Evolutionary conservation across 2,797 vertebrate genomes (phyloP).

Genomic region (Perodicticus potto): DNA sequence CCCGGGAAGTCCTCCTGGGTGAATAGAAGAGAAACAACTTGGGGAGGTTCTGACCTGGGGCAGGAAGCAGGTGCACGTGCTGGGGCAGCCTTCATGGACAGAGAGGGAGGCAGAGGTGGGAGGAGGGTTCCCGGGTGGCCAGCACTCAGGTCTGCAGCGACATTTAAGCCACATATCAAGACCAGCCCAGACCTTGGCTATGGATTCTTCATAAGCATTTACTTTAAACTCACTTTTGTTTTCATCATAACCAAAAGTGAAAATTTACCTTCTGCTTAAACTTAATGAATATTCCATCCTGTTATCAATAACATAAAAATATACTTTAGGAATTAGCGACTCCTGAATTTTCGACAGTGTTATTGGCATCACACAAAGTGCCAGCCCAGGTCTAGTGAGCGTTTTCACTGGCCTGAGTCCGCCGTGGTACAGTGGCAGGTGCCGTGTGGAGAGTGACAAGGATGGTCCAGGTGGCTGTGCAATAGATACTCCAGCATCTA

Average conservation of each 20-base stretch:
- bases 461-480: fast-evolving
- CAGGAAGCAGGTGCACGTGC: not conserved
- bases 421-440: not conserved
- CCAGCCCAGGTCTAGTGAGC: not conserved
- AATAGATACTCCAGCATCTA: not conserved
- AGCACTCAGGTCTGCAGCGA: not conserved
- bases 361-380: fast-evolving
- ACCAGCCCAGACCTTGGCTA: not conserved
- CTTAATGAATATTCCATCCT: too few relatives aligned
- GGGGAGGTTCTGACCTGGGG: fast-evolving
- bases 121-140: fast-evolving
- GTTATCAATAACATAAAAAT: not conserved
- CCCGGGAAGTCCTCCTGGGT: too few relatives aligned
- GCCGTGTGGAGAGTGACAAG: not conserved
- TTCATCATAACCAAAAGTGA: not conserved
- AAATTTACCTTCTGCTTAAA: not conserved
- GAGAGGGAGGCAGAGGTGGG: too few relatives aligned
- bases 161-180: too few relatives aligned
- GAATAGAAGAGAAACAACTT: not conserved
- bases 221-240: not conserved
- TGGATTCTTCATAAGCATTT: not conserved
- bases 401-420: not conserved
- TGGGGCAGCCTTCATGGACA: not conserved
- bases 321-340: not conserved
- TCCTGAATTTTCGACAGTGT: fast-evolving